Evolutionary conservation across 2,113 vertebrate genomes (phyloP).

Genomic region (Eira barbara): DNA sequence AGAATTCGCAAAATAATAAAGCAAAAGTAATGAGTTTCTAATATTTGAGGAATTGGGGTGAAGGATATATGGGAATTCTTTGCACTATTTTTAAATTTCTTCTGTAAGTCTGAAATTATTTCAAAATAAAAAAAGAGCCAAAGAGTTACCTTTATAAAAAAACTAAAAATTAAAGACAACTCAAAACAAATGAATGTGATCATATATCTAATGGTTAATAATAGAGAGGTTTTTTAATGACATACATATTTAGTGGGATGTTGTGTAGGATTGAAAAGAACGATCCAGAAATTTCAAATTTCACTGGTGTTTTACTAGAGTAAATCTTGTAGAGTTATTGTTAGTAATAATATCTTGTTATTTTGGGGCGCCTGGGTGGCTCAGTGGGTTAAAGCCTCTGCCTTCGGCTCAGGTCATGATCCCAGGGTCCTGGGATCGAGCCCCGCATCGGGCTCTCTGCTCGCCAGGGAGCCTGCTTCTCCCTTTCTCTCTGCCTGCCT

Average conservation of each 20-base stretch:
- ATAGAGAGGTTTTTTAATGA: not conserved
- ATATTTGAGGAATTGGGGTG: not conserved
- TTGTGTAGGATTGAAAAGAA: not conserved
- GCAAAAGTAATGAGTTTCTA: not conserved
- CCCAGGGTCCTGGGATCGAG: too few species aligned
- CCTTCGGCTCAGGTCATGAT: too few species aligned
- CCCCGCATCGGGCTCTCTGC: too few species aligned
- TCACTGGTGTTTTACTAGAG: not conserved
- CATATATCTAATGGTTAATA: not conserved
- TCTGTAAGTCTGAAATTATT: not conserved
- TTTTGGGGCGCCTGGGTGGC: too few species aligned
- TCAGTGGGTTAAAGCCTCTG: too few species aligned
- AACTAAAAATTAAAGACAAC: not conserved
- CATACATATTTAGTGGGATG: not conserved
- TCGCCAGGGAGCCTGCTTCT: too few species aligned
- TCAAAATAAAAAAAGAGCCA: not conserved
- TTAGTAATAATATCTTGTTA: not conserved
- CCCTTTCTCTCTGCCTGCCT: too few species aligned
- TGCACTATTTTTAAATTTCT: not conserved
- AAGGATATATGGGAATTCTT: not conserved
- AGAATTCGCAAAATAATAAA: not conserved
- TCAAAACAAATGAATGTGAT: not conserved
- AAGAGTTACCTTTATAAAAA: not conserved
- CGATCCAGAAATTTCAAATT: not conserved
- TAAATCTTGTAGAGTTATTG: not conserved